phyloP scores from a whole-genome alignment of 2,113 vertebrate genomes.

The Tringa solitaria region DNA sequence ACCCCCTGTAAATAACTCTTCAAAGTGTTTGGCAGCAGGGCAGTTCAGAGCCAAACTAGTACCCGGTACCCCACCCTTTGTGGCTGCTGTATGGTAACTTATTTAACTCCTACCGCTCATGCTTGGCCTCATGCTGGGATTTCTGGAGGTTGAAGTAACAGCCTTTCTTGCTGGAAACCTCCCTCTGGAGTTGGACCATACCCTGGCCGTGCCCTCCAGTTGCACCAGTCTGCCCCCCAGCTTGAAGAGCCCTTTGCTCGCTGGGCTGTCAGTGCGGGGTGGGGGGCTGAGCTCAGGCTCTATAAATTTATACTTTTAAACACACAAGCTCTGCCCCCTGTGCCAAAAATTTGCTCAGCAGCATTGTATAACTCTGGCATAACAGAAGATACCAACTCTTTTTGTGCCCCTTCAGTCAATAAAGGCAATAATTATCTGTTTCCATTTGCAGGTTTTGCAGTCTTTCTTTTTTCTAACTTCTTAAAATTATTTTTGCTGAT shows the following conservation, averaged over 20 bases:
- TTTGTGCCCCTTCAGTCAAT: background rate
- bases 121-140: background rate
- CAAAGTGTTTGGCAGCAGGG: background rate
- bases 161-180: background rate
- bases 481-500: background rate
- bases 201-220: rapidly evolving
- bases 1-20: background rate
- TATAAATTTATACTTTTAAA: background rate
- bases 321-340: background rate
- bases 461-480: background rate
- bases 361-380: background rate
- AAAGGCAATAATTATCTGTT: background rate
- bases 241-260: background rate
- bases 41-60: background rate
- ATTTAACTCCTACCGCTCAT: background rate
- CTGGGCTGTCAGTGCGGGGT: background rate
- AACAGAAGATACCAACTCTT: background rate
- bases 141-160: background rate
- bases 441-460: background rate
- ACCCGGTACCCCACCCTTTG: background rate
- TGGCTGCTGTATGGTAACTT: background rate
- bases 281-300: background rate
- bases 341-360: background rate
- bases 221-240: background rate
- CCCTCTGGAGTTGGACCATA: background rate